Conservation (phyloP, 2,113 vertebrate species). For the Hiodon alosoides region DNA sequence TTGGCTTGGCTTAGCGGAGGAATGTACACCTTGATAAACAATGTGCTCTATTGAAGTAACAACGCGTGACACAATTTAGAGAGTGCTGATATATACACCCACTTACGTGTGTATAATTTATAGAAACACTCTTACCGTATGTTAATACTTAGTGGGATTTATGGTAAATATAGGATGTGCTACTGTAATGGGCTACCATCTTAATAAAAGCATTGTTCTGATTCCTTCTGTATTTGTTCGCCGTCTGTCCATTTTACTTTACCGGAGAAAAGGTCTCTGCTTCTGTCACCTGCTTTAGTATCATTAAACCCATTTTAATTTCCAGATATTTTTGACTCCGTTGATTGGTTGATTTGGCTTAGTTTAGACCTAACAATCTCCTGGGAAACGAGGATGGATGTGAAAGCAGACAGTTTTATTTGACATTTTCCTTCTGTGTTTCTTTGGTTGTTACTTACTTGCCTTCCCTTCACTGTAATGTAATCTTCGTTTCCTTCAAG, state of each 20-base stretch:
- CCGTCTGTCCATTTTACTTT: slow-evolving; percentile 38
- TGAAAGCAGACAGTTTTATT: no score
- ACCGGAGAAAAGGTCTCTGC: background rate
- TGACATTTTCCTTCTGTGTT: no score
- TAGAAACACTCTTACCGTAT: slow-evolving; percentile 63
- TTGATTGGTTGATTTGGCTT: no score
- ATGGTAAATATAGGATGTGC: slow-evolving; percentile 45
- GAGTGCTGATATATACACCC: slow-evolving; percentile 57
- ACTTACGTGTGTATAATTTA: slow-evolving; percentile 69
- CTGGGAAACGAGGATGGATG: no score
- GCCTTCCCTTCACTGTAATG: no score
- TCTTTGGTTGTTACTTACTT: no score
- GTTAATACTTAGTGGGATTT: slow-evolving; percentile 66
- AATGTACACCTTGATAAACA: slow-evolving; percentile 59
- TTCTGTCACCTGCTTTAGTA: no score
- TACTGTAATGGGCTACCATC: slow-evolving; percentile 47
- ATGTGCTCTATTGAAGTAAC: slow-evolving; percentile 44
- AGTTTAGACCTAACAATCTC: no score
- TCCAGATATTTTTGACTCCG: no score
- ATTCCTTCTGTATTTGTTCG: slow-evolving; percentile 47
- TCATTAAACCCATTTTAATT: no score
- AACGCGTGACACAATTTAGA: slow-evolving; percentile 51
- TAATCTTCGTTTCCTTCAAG: no score
- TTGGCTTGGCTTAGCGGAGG: slow-evolving; percentile 37
- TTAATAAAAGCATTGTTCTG: slow-evolving; percentile 59